Percentiles rank a stretch among this genome's conserved stretches.
These are phyloP conservation scores for Ianthella basta DNA, from an alignment of 37 sponge, comb jelly and placozoan genomes.

Conservation along the genomic window DNA sequence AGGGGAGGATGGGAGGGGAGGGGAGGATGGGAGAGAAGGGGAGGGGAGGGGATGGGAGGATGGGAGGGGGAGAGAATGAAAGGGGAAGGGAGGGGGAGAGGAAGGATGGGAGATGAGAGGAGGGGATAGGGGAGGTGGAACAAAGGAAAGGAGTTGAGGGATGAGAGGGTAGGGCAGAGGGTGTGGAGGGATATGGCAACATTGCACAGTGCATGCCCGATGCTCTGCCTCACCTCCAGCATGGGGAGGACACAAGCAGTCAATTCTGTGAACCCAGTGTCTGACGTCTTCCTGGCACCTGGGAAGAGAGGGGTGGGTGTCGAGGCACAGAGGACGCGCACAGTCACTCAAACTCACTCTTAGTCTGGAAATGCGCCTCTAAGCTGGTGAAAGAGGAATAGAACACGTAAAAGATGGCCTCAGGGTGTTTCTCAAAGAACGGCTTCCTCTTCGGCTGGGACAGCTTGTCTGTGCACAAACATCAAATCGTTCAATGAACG, in stretches of 20 bases:
- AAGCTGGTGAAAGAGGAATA: slow-evolving; percentile 64
- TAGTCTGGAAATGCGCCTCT: slow-evolving; percentile 58
- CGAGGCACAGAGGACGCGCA: no score
- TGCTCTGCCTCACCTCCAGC: slow-evolving; percentile 52
- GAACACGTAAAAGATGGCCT: slow-evolving; percentile 72
- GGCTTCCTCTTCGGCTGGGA: slow-evolving; percentile 58
- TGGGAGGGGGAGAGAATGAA: no score
- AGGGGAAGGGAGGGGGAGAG: no score
- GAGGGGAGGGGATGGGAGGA: no score
- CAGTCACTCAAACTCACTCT: slow-evolving; percentile 32
- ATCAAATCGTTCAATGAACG: neutral
- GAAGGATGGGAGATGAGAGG: no score
- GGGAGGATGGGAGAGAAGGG: no score
- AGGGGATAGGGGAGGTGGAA: no score
- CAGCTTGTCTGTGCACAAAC: slow-evolving; percentile 62
- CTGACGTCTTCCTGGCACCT: slow-evolving; percentile 8
- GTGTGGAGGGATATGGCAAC: no score
- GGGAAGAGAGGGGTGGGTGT: no score
- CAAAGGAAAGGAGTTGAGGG: no score
- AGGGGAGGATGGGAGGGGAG: no score
- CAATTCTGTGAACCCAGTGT: slow-evolving; percentile 45
- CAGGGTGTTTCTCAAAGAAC: slow-evolving; percentile 57
- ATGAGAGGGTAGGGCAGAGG: no score
- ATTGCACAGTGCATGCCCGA: neutral
- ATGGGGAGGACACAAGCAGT: slow-evolving; percentile 55